A percentile compares a stretch with the other conserved stretches of the same genome.
These are phyloP conservation scores for Scopus umbretta DNA, from an alignment of 2,113 vertebrate genomes.

Conservation along the genomic window DNA sequence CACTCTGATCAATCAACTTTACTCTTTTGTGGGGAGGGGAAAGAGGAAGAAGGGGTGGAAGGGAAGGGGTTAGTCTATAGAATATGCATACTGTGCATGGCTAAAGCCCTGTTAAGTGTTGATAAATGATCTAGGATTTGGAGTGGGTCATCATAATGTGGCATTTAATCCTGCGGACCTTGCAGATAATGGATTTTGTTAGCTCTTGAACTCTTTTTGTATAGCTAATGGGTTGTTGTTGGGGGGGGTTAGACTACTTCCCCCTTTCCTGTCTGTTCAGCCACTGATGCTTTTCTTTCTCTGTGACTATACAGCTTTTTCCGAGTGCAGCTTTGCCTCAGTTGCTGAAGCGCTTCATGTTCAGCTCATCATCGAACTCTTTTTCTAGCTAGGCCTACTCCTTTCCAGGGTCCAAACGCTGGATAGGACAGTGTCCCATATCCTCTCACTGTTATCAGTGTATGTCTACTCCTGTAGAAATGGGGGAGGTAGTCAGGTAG, in stretches of 20 bases:
- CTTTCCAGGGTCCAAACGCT: slow-evolving; percentile 69
- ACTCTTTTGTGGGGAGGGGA: slow-evolving; percentile 1
- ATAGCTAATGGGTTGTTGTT: not conserved
- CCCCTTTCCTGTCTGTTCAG: not conserved
- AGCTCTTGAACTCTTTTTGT: slow-evolving; percentile 6
- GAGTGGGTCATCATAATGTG: slow-evolving; percentile 21
- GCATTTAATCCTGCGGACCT: not conserved
- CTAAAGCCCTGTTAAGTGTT: slow-evolving; percentile 50
- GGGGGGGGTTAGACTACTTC: not conserved
- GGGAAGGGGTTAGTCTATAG: not conserved
- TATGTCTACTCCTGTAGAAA: slow-evolving; percentile 34
- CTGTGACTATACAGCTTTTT: slow-evolving; percentile 60
- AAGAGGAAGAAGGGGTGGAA: not conserved
- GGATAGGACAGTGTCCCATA: slow-evolving; percentile 51
- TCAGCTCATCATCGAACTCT: slow-evolving; percentile 54
- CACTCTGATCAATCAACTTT: slow-evolving; percentile 41
- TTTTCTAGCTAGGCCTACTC: slow-evolving; percentile 23
- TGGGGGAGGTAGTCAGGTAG: slow-evolving; percentile 11
- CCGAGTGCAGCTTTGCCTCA: slow-evolving; percentile 63
- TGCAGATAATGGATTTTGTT: not conserved
- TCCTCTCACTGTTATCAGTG: slow-evolving; percentile 59
- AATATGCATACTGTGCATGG: slow-evolving; percentile 41
- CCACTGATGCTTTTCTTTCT: slow-evolving; percentile 27
- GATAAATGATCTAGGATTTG: not conserved
- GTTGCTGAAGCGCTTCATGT: slow-evolving; percentile 49